Conservation (phyloP, 2,797 vertebrate species). For the Sciurus vulgaris region DNA sequence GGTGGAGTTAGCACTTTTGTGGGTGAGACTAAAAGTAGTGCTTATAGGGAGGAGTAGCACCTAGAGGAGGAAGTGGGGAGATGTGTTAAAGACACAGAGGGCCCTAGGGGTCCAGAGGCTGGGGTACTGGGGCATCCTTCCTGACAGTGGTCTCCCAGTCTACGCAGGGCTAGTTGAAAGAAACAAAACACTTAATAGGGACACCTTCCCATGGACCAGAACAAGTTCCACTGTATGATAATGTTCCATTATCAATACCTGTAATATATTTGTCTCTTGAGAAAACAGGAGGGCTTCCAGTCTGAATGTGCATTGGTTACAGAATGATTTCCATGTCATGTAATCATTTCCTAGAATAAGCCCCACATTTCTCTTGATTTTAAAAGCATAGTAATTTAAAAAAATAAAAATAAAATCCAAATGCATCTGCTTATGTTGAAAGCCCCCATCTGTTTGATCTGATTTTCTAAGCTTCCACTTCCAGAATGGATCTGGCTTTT, state of each 20-base stretch:
- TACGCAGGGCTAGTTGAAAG: not conserved
- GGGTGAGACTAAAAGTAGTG: not conserved
- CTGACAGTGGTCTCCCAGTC: not conserved
- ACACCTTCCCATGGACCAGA: not conserved
- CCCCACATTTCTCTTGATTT: conserved; percentile 59
- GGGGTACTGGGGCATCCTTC: not conserved
- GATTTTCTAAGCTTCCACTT: conserved; percentile 26
- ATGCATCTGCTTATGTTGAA: conserved; percentile 61
- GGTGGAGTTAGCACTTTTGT: not conserved
- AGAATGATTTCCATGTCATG: conserved; percentile 23
- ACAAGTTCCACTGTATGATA: not conserved
- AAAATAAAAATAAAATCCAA: conserved; percentile 7
- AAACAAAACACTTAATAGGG: not conserved
- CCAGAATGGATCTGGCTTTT: not conserved
- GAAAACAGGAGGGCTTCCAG: not conserved
- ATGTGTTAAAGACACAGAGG: not conserved
- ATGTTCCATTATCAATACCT: not conserved
- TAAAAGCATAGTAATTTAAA: conserved; percentile 57
- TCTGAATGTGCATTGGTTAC: conserved; percentile 18
- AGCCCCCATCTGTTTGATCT: conserved; percentile 2
- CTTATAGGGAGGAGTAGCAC: not conserved
- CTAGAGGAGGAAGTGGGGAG: not conserved
- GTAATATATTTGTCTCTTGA: not conserved
- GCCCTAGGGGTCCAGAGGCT: not conserved
- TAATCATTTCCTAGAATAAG: conserved; percentile 48